These are phyloP conservation scores for Stegana nigrithorax DNA, from an alignment of 2,888 invertebrate species.

Conservation along the genomic window DNA sequence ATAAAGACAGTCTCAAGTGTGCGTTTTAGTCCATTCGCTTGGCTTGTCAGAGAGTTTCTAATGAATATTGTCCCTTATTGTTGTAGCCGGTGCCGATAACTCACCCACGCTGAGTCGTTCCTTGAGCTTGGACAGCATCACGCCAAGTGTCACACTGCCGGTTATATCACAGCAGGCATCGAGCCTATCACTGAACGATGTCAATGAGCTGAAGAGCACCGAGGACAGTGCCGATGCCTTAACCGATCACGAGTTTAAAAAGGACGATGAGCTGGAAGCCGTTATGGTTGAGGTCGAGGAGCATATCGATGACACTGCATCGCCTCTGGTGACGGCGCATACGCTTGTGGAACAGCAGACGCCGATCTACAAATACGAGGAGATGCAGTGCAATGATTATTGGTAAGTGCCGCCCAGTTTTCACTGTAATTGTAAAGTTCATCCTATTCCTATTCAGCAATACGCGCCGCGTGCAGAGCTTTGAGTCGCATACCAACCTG, in stretches of 20 bases:
- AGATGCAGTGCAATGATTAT: constrained; percentile 71
- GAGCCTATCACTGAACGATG: constrained; percentile 80
- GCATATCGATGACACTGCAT: constrained; percentile 82
- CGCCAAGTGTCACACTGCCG: constrained; percentile 69
- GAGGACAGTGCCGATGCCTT: constrained; percentile 58
- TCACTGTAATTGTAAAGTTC: not conserved
- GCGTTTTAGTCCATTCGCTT: constrained; percentile 21
- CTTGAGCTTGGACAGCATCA: constrained; percentile 82
- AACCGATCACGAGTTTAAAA: constrained; percentile 61
- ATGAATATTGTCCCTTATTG: not conserved
- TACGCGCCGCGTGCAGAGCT: constrained; percentile 64
- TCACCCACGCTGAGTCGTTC: constrained; percentile 75
- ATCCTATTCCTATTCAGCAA: constrained; percentile 45
- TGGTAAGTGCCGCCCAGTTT: constrained; percentile 65
- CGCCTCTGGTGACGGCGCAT: constrained; percentile 76
- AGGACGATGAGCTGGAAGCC: constrained; percentile 74
- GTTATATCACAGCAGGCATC: constrained; percentile 76
- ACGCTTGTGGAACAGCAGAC: constrained; percentile 76
- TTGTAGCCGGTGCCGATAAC: constrained; percentile 54
- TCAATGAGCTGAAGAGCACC: constrained; percentile 75
- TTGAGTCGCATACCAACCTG: constrained; percentile 63
- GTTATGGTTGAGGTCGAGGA: constrained; percentile 85
- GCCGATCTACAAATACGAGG: constrained; percentile 79
- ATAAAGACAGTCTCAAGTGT: constrained; percentile 62
- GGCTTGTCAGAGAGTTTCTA: not conserved